A percentile compares a stretch with the other conserved stretches of the same genome.
These are phyloP conservation scores for Ramphastos sulfuratus DNA, from an alignment of 2,113 vertebrate genomes.

Conservation along the genomic window DNA sequence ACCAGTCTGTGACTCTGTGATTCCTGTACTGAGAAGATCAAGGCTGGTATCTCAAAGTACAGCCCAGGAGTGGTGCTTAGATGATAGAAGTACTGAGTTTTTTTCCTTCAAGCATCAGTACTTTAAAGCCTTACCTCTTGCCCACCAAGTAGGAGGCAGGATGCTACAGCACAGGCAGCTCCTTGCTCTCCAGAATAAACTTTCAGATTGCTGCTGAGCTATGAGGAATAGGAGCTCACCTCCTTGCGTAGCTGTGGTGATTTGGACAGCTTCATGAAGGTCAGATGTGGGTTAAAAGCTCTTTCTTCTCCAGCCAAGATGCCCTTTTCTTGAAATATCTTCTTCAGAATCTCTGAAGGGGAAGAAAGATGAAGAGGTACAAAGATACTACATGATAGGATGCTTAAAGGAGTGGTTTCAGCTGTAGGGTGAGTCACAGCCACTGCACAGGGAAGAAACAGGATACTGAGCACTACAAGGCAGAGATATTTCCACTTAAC, in stretches of 20 bases:
- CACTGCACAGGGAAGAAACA: constrained; percentile 50
- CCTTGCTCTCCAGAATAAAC: neutral
- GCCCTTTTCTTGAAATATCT: constrained; percentile 86
- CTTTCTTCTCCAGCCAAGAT: constrained; percentile 79
- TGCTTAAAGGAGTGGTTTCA: neutral
- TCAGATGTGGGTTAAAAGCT: constrained; percentile 91
- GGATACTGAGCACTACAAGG: neutral
- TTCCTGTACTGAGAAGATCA: neutral
- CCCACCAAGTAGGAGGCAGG: too few species aligned
- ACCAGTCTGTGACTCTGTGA: too few species aligned
- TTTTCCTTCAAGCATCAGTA: neutral
- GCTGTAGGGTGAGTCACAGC: neutral
- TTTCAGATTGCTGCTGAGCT: neutral
- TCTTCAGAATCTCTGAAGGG: constrained; percentile 80
- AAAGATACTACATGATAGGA: neutral
- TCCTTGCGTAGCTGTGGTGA: constrained; percentile 82
- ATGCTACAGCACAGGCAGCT: neutral
- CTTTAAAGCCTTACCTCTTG: constrained; percentile 18
- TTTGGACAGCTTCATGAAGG: constrained; percentile 95
- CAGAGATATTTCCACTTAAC: neutral
- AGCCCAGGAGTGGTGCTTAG: neutral
- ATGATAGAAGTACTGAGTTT: neutral
- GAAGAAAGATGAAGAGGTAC: constrained; percentile 25
- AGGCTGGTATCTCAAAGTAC: neutral
- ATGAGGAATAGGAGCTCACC: constrained; percentile 72